Evolutionary conservation across 2,797 vertebrate genomes (phyloP), one percentile per base, ranked within the genome.

Genomic region (Cossypha caffra): DNA sequence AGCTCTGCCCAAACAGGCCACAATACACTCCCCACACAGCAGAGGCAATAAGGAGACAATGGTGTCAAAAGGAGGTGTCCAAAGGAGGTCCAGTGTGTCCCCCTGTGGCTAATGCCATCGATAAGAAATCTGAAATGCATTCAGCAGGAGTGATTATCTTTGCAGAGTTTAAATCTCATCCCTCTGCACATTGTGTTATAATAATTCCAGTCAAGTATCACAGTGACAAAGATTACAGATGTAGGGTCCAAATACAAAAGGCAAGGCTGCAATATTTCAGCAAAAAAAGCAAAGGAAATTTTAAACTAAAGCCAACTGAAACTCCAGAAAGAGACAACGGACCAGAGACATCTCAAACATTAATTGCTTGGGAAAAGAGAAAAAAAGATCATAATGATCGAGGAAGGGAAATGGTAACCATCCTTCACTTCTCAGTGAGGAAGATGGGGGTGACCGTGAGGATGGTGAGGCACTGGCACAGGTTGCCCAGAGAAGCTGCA

Each of bases 21-120:
- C 50, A 48, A 9, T 0, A 25, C 29, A 12, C 11, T 33, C 24
- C 11, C 13, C 42, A 17, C 4, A 8, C 0, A 0, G 54, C 33
- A 50, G 19, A 43, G 45, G n/a, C 28, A 38, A 78, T 2, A 21
- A 83, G 68, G 92, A 86, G 48, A 33, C 38, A 92, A 5, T 1
- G 26, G 29, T 48, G 50, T 2, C 31, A 20, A 47, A 40, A 19
- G 35, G 48, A 94, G 63, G 40, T 23, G 40, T 38, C 61, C 82
- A 88, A 66, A 90, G 10, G 45, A 79, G 38, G 48, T 50, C 61
- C 57, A 72, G 29, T 1, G n/a, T 31, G 40, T 55, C 13, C 58
- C 40, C 26, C 38, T 26, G 16, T 55, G 31, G 62, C 31, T 71
- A 37, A 50, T 10, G n/a, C 33, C 59, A 93, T 8, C 26, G 25